These are phyloP conservation scores for Pampusana beccarii DNA, from an alignment of 2,113 vertebrate species.

Conservation along the genomic window DNA sequence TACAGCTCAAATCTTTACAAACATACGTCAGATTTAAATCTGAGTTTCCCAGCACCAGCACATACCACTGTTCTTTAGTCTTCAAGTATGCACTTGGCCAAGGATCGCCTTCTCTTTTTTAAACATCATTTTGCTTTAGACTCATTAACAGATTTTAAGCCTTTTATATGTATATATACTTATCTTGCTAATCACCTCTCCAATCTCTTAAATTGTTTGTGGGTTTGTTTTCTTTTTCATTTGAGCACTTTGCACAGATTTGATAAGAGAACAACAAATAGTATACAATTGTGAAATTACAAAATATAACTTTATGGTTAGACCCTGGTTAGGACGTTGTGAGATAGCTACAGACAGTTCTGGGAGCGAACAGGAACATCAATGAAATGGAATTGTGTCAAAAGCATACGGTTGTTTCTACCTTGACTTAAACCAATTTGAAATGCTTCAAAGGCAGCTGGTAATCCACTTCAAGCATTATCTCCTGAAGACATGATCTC, in stretches of 20 bases:
- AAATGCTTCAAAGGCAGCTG: neutral
- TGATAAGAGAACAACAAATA: neutral
- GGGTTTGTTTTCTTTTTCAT: neutral
- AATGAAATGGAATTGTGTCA: neutral
- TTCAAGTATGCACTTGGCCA: neutral
- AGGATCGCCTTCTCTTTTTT: neutral
- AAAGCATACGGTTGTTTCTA: neutral
- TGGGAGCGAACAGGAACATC: neutral
- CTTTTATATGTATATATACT: neutral
- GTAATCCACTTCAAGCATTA: neutral
- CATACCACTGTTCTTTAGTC: neutral
- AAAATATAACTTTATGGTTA: neutral
- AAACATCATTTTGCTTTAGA: neutral
- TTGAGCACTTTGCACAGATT: rapidly evolving
- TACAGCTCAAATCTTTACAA: neutral
- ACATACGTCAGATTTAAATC: neutral
- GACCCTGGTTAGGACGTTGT: neutral
- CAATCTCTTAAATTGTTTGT: neutral
- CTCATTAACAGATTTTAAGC: neutral
- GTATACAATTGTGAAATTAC: neutral
- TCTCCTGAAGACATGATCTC: neutral
- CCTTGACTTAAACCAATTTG: neutral
- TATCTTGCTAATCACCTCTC: neutral
- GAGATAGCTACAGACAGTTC: neutral
- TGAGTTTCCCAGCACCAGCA: neutral